Base-by-base conservation (phyloP, 2,888 invertebrate genomes). In the Aleiodes testaceus region DNA sequence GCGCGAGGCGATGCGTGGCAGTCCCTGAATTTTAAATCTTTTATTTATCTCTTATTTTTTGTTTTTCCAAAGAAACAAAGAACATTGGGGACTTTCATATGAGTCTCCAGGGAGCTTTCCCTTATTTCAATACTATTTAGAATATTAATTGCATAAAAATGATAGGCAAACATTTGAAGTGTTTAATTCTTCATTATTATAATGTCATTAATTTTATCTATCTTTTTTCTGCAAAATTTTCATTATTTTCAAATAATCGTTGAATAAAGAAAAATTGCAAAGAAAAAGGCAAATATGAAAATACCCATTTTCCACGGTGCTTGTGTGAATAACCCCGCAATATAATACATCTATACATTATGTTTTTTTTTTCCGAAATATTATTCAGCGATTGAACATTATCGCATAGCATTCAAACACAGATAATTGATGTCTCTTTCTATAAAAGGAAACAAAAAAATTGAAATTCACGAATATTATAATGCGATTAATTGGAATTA, bases 281-380 rank as follows among this genome's bases (percentile, higher is more conserved):
- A 53, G 14, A 59, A 59, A 30, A 6, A 59, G 59, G 59, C 59
- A 18, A 36, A 59, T 36, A 6, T 59, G 59, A 59, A 59, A 59
- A 59, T 59, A 42, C 59, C 59, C 59, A 59, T 36, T 36, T 16
- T 12, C 42, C 36, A 12, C 42, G 14, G 59, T 59, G 36, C 36
- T 42, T 42, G 59, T 36, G 59, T 36, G 59, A 59, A 36, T 59
- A 18, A 59, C 42, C 42, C 59, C 59, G 59, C 59, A 59, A 42
- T 59, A 59, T 59, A 59, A 42, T 42, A 53, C 53, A 59, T 36
- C 16, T 42, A 59, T 59, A 59, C 36, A 30, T 36, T 36, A 36
- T 36, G 7, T 9, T 36, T 36, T 36, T 36, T 49, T 49, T 11
- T 36, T 16, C 59, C 59, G 18, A 59, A 59, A 36, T 59, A 42